Base-by-base conservation (phyloP, 2,797 vertebrate genomes). In the Leptodactylus fallax region DNA sequence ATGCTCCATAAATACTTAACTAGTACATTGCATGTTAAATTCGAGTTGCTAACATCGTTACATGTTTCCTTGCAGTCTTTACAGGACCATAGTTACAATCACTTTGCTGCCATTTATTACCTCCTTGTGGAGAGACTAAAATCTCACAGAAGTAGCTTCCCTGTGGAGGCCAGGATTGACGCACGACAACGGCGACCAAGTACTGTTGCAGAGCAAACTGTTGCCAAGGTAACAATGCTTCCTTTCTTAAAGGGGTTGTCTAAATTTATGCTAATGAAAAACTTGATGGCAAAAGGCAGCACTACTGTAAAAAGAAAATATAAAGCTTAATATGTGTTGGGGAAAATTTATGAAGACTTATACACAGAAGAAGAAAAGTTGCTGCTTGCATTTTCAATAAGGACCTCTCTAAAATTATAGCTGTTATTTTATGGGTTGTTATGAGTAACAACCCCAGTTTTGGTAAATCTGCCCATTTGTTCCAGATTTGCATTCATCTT, bases 91-190 rank as follows among this genome's bases (percentile, higher is more conserved):
- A 99, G 98, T 93, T 99, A 99, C 90, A 99, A 99, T 95, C 98
- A 99, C 94, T 99, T 99, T 92, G 98, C 98, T 94, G 98, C 98
- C 90, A 99, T 99, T 93, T 99, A 99, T 93, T 99, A 96, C 95
- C 94, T 99, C 93, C 93, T 99, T 93, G 97, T 99, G 92, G 98
- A 99, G 92, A 96, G 98, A 83, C 97, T 99, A 51, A 99, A 98
- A 91, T 98, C 98, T 0, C 98, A 99, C 81, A 95, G 98, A 91
- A 99, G 98, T 91, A 99, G 98, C 91, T 99, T 99, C 93, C 98
- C 98, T 0, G 96, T 99, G 83, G 98, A 99, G 90, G 97, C 97
- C 91, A 93, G 97, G 61, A 95, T 99, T 0, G 98, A 99, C 7
- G 95, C 96, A 74, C 97, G 97, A 55, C 98, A 99, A 93, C 96